These are phyloP conservation scores for Pterobdella sp. DNA, from an alignment of 2,888 invertebrate species.

Conservation along the genomic window DNA sequence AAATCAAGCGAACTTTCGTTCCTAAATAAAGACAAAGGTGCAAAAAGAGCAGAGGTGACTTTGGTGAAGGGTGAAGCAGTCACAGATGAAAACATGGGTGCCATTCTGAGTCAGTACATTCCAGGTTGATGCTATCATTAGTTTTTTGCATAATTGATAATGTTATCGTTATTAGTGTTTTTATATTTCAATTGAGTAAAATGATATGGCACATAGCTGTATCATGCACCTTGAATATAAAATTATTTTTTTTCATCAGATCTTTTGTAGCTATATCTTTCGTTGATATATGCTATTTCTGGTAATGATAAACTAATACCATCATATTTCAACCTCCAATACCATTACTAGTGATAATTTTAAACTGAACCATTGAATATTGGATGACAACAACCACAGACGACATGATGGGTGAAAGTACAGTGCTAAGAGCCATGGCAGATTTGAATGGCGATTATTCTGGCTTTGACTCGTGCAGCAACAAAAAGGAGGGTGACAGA, in stretches of 20 bases:
- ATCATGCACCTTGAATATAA: no score
- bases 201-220: no score
- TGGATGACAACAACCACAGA: slow-evolving; percentile 28
- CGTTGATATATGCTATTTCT: no score
- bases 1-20: neutral
- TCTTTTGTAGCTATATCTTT: no score
- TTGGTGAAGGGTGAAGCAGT: neutral
- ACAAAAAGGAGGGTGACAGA: neutral
- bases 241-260: no score
- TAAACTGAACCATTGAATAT: no score
- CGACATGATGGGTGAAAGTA: slow-evolving; percentile 34
- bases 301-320: no score
- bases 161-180: no score
- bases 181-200: no score
- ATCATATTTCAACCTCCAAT: no score
- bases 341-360: no score
- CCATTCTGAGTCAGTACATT: slow-evolving; percentile 46
- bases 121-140: slow-evolving; percentile 18
- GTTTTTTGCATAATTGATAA: neutral
- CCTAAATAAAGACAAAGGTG: neutral
- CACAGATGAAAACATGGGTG: slow-evolving; percentile 41
- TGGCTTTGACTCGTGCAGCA: neutral
- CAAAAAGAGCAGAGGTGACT: no score
- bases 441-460: neutral
- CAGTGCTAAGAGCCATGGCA: slow-evolving; percentile 34